Conservation (phyloP, 1,140 invertebrate species). For the Drosophila pectinifera region DNA sequence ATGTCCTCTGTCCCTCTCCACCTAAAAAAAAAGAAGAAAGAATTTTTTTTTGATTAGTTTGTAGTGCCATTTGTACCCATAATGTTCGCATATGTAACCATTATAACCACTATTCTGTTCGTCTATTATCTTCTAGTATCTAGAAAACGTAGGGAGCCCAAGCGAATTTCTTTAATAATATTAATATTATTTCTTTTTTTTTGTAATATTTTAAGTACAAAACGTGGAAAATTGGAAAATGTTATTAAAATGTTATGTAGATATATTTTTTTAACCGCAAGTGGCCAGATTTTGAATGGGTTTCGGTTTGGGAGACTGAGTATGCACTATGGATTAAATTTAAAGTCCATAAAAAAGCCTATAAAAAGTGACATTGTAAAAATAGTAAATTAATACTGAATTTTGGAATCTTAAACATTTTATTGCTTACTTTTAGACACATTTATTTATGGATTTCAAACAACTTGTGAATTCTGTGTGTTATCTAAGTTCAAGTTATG, state of each 20-base stretch:
- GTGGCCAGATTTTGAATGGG: no score
- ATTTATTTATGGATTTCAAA: no score
- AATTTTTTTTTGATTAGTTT: conserved; percentile 14
- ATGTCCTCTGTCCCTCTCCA: not conserved
- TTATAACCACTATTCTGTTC: conserved; percentile 20
- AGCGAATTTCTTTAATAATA: conserved; percentile 33
- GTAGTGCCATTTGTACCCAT: conserved; percentile 29
- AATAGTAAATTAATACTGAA: no score
- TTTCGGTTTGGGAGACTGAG: not conserved
- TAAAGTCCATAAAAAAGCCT: no score
- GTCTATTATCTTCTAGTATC: conserved; percentile 67
- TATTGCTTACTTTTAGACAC: no score
- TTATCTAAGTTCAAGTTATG: no score
- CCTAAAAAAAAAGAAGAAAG: no score
- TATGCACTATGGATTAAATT: no score
- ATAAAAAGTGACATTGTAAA: no score
- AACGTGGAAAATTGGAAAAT: conserved; percentile 28
- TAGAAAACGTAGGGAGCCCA: conserved; percentile 60
- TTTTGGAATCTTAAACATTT: no score
- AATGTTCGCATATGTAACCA: conserved; percentile 15
- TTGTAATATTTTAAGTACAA: conserved; percentile 27
- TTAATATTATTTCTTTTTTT: conserved; percentile 11
- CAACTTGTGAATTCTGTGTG: no score
- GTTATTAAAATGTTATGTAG: conserved; percentile 34
- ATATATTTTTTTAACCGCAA: conserved; percentile 18